Evolutionary conservation across 1,140 invertebrate species (phyloP).

Genomic region (Nasonia vitripennis): DNA sequence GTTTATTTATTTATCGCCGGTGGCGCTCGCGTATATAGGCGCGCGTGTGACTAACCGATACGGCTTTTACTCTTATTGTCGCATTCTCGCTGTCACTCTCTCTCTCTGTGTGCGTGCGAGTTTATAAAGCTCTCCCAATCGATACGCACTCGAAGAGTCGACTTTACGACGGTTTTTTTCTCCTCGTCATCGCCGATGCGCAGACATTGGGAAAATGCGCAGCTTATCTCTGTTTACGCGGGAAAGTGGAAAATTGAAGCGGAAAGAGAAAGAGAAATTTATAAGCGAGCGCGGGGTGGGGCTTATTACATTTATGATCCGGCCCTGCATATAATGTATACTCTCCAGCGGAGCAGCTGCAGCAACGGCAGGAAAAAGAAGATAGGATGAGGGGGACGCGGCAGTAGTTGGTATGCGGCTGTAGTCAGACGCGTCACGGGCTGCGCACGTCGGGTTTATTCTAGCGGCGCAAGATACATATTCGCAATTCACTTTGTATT

Average conservation of each 20-base stretch:
- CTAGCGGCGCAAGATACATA: background rate
- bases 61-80: slow-evolving; percentile 39
- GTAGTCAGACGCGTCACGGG: background rate
- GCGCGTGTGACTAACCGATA: background rate
- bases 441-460: background rate
- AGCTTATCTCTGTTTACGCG: background rate
- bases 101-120: background rate
- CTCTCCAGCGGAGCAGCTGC: background rate
- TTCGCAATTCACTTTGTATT: slow-evolving; percentile 29
- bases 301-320: slow-evolving; percentile 30
- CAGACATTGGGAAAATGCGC: too few species aligned
- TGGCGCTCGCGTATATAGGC: background rate
- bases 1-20: slow-evolving; percentile 36
- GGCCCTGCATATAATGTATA: background rate
- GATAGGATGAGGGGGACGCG: background rate
- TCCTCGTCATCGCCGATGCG: background rate
- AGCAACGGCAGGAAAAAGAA: background rate
- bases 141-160: background rate
- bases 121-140: background rate
- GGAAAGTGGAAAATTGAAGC: background rate
- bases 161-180: background rate
- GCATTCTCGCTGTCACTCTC: background rate
- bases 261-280: background rate
- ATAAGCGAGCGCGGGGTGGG: background rate
- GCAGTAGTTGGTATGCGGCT: background rate